Evolutionary conservation across 2,113 vertebrate genomes (phyloP), one percentile per base, ranked within the genome.

Genomic region (Pithys albifrons): DNA sequence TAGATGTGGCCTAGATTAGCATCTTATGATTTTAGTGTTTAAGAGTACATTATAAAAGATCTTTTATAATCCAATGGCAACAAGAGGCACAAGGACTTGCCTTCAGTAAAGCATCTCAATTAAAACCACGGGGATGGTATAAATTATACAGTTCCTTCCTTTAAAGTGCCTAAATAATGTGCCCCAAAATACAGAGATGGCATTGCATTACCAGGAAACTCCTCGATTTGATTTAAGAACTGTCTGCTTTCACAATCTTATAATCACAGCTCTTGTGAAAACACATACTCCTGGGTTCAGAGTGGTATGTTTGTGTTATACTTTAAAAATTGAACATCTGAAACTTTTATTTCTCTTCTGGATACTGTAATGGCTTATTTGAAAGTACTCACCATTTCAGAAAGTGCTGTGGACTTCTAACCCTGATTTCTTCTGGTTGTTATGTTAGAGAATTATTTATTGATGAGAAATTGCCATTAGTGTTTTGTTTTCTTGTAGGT

Each of bases 1-100:
- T 75, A 96, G 92, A 91, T 93, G 91, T 95, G 95, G 92, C 62
- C 70, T 94, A 85, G 96, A 96, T 96, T 96, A 95, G 69, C 59
- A 78, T 33, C 5, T 81, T 91, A 81, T 17, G 64, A 70, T 88
- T 95, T 94, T 94, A 57, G 61, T 91, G 72, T 43, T 92, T 62
- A 37, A 64, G 95, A 90, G 74, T 54, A 25, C 41, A 43, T 78
- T 66, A 94, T 91, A 76, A 89, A 91, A 72, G 79, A 10, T 81
- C 92, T 92, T 95, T 92, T 91, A 78, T 93, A 37, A 58, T 39
- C 45, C 62, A 84, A 2, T 39, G 19, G 65, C 69, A 86, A 19
- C 37, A 64, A 61, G 43, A 94, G 51, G 69, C 69, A 48, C 43
- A 72, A 66, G 46, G 75, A 59, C 65, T 95, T 88, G 90, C 69